Evolutionary conservation across 2,113 vertebrate species (phyloP).

Genomic region (Plecturocebus donacophilus): DNA sequence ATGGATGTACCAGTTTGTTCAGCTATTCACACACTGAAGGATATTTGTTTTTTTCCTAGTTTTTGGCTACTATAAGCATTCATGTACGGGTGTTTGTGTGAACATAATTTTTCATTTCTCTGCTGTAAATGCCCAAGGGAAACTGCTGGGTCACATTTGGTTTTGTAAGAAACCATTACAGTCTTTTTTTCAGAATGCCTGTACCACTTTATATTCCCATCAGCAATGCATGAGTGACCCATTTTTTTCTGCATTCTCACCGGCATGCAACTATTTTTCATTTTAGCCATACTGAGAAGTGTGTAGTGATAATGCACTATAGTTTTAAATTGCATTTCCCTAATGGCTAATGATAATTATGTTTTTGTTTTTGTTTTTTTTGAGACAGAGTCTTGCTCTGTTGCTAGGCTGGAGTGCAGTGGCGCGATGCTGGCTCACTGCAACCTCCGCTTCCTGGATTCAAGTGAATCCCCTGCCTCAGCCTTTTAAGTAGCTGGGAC

Average conservation of each 20-base stretch:
- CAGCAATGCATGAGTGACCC: not conserved
- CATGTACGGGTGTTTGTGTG: not conserved
- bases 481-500: no score
- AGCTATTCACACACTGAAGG: not conserved
- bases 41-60: not conserved
- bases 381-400: no score
- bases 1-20: not conserved
- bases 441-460: no score
- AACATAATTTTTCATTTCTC: not conserved
- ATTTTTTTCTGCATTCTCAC: not conserved
- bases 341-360: not conserved
- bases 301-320: not conserved
- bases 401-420: no score
- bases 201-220: no score
- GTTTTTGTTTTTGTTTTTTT: no score
- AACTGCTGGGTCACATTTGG: not conserved
- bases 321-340: not conserved
- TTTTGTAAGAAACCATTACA: not conserved
- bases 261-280: not conserved
- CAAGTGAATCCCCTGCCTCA: no score
- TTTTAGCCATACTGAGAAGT: not conserved
- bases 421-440: no score
- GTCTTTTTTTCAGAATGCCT: not conserved
- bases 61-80: not conserved
- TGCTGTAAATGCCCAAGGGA: not conserved